phyloP scores from a whole-genome alignment of 2,113 vertebrate species.

The Solea senegalensis region DNA sequence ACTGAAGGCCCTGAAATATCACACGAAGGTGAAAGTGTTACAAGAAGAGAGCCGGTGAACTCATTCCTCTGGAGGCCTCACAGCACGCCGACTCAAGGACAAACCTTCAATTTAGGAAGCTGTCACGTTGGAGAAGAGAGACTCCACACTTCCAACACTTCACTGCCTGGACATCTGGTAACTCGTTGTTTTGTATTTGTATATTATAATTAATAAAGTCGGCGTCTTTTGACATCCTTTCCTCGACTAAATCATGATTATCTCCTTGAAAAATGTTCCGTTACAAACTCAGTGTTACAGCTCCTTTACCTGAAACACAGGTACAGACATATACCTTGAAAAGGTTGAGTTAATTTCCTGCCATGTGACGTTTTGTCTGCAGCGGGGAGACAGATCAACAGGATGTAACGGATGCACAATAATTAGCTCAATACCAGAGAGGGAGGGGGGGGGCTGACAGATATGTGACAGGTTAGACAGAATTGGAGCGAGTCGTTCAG shows the following conservation, averaged over 20 bases:
- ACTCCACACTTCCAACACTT: too few species aligned
- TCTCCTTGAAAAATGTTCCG: too few species aligned
- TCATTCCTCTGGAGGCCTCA: too few species aligned
- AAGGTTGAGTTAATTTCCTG: conserved; percentile 55
- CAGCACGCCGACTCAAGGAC: background rate
- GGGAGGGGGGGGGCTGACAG: conserved; percentile 6
- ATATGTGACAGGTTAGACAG: conserved; percentile 14
- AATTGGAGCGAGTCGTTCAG: conserved; percentile 1
- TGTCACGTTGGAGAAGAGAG: background rate
- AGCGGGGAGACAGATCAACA: conserved; percentile 24
- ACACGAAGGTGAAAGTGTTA: conserved; percentile 9
- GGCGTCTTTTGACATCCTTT: too few species aligned
- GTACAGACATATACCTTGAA: conserved; percentile 21
- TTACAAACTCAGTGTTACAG: background rate
- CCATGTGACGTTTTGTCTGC: conserved; percentile 58
- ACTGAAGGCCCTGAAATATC: conserved; percentile 37
- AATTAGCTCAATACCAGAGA: conserved; percentile 38
- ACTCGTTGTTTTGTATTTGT: too few species aligned
- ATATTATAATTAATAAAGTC: too few species aligned
- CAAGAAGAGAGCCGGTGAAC: background rate
- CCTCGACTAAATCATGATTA: too few species aligned
- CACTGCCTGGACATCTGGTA: too few species aligned
- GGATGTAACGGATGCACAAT: conserved; percentile 28
- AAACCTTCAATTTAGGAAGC: background rate
- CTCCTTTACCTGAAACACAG: conserved; percentile 9